Conservation (phyloP, 2,797 vertebrate species). For the Telmatherina bonti region DNA sequence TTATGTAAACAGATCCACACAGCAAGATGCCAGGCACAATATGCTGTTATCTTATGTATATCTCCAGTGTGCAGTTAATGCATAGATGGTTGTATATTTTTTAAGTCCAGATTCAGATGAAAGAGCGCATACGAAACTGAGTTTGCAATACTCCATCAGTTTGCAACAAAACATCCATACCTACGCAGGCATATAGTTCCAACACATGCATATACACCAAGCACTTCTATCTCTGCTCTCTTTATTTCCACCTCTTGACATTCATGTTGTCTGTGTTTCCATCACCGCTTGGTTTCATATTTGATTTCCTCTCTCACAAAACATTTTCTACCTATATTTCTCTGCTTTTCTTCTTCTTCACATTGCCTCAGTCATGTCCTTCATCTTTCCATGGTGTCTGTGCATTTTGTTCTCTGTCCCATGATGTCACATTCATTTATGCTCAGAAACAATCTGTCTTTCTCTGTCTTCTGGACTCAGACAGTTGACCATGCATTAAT, state of each 20-base stretch:
- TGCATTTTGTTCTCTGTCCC: slow-evolving; percentile 46
- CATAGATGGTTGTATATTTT: slow-evolving; percentile 4
- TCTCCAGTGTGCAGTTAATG: slow-evolving; percentile 25
- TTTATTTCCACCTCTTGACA: slow-evolving; percentile 68
- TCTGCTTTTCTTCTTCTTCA: slow-evolving; percentile 40
- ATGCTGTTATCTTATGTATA: slow-evolving; percentile 33
- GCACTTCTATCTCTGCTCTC: slow-evolving; percentile 67
- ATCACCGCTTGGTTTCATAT: slow-evolving; percentile 62
- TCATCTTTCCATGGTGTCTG: slow-evolving; percentile 52
- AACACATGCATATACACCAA: slow-evolving; percentile 36
- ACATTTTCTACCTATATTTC: slow-evolving; percentile 56
- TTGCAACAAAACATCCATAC: slow-evolving; percentile 33
- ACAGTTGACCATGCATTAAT: slow-evolving; percentile 84
- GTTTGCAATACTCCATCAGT: slow-evolving; percentile 33
- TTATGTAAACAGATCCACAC: slow-evolving; percentile 58
- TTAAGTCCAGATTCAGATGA: slow-evolving; percentile 10
- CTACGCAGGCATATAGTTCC: slow-evolving; percentile 15
- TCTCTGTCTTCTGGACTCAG: slow-evolving; percentile 79
- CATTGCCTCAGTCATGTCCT: slow-evolving; percentile 25
- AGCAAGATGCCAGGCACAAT: slow-evolving; percentile 45
- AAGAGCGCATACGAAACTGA: slow-evolving; percentile 22
- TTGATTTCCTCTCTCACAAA: slow-evolving; percentile 58
- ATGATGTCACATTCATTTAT: slow-evolving; percentile 55
- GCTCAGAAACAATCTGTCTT: slow-evolving; percentile 70
- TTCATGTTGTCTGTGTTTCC: slow-evolving; percentile 63